phyloP scores from a whole-genome alignment of 2,113 vertebrate species.

The Aix galericulata region DNA sequence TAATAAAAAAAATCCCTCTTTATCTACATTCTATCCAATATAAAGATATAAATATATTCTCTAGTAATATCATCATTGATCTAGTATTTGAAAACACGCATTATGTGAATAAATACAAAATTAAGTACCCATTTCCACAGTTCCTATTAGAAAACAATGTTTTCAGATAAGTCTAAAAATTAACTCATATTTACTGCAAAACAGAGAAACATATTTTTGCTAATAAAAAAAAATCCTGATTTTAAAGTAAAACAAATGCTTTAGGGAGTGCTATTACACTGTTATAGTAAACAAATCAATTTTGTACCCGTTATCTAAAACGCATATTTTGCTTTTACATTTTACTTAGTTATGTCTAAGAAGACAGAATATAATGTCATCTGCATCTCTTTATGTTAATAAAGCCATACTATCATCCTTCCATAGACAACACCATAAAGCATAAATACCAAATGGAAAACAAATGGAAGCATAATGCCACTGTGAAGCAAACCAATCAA shows the following conservation, averaged over 20 bases:
- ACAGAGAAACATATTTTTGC: neutral
- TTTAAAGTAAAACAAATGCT: neutral
- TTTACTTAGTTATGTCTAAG: neutral
- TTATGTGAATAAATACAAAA: neutral
- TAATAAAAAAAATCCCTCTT: neutral
- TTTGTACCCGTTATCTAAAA: neutral
- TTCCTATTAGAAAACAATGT: neutral
- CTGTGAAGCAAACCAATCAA: constrained; percentile 62
- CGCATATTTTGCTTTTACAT: neutral
- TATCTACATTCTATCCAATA: neutral
- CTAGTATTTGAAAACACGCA: neutral
- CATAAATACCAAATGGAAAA: constrained; percentile 66
- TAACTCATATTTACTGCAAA: neutral
- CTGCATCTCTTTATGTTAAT: constrained; percentile 70
- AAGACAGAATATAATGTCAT: constrained; percentile 37
- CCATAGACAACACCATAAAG: constrained; percentile 59
- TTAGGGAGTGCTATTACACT: neutral
- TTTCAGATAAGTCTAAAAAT: constrained; percentile 10
- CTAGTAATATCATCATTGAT: neutral
- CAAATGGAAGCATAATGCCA: constrained; percentile 49
- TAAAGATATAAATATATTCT: neutral
- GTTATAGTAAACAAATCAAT: neutral
- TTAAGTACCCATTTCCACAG: neutral
- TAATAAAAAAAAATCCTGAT: neutral
- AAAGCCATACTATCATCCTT: constrained; percentile 53